These are phyloP conservation scores for Nixonia krombeini DNA, from an alignment of 1,140 invertebrate genomes.

Conservation along the genomic window DNA sequence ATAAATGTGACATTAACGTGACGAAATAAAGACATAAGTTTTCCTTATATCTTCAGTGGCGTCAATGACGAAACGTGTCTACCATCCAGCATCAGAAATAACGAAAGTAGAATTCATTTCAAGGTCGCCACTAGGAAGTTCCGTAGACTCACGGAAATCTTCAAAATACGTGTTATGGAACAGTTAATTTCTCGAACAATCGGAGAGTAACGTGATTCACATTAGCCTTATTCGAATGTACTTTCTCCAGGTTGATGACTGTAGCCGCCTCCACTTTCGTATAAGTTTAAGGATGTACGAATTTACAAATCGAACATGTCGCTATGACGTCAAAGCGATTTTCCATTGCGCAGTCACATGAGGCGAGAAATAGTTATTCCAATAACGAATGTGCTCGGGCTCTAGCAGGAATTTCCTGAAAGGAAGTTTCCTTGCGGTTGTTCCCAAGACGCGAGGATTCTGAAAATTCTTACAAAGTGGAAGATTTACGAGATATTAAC, in stretches of 20 bases:
- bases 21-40: too few relatives aligned
- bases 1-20: too few relatives aligned
- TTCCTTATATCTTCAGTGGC: too few relatives aligned
- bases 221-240: background rate
- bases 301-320: too few relatives aligned
- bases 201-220: background rate
- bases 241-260: background rate
- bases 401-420: background rate
- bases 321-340: slow-evolving; percentile 2
- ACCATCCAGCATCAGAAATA: too few relatives aligned
- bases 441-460: background rate
- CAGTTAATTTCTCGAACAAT: too few relatives aligned
- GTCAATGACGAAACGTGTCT: too few relatives aligned
- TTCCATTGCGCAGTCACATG: background rate
- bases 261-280: background rate
- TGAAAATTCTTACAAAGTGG: background rate
- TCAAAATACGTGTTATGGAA: too few relatives aligned
- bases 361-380: too few relatives aligned
- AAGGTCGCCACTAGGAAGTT: background rate
- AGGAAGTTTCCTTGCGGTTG: background rate
- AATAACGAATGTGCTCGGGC: too few relatives aligned
- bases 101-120: too few relatives aligned
- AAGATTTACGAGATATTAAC: background rate
- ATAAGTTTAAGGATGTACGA: background rate
- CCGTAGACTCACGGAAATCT: too few relatives aligned